These are phyloP conservation scores for Labeo calbasu DNA, from an alignment of 2,797 vertebrate genomes.

Conservation along the genomic window DNA sequence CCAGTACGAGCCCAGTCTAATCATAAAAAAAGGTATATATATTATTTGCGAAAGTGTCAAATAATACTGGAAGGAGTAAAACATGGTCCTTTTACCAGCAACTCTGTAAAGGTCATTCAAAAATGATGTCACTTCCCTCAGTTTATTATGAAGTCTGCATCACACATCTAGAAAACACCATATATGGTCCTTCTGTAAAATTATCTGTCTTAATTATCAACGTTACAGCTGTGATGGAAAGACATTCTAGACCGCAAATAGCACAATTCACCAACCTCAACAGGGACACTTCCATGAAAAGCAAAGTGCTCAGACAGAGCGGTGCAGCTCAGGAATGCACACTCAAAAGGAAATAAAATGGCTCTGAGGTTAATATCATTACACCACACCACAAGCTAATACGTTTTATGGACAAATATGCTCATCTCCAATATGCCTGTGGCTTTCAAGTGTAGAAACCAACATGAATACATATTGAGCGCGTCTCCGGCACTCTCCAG, in stretches of 20 bases:
- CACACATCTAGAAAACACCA: not conserved
- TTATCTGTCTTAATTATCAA: not conserved
- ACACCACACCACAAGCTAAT: not conserved
- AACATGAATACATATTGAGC: not conserved
- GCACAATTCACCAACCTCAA: not conserved
- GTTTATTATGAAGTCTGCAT: constrained; percentile 5
- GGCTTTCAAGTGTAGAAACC: constrained; percentile 27
- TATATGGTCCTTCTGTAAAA: not conserved
- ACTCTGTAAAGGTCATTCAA: not conserved
- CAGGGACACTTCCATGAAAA: constrained; percentile 17
- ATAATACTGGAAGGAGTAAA: not conserved
- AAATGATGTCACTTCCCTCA: not conserved
- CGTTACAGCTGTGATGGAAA: constrained; percentile 29
- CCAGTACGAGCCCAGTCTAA: not conserved
- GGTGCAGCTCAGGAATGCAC: constrained; percentile 18
- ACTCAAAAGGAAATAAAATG: constrained; percentile 10
- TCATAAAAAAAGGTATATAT: not conserved
- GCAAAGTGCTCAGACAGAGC: constrained; percentile 11
- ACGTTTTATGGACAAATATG: constrained; percentile 21
- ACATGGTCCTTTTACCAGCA: not conserved
- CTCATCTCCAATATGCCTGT: not conserved
- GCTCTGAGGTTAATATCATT: constrained; percentile 21
- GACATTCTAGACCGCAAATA: constrained; percentile 3
- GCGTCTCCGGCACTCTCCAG: not conserved
- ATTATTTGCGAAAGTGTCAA: not conserved